Evolutionary conservation across 1,140 invertebrate species (phyloP), one percentile per base, ranked within the genome.

Genomic region (Caenorhabditis brenneri): DNA sequence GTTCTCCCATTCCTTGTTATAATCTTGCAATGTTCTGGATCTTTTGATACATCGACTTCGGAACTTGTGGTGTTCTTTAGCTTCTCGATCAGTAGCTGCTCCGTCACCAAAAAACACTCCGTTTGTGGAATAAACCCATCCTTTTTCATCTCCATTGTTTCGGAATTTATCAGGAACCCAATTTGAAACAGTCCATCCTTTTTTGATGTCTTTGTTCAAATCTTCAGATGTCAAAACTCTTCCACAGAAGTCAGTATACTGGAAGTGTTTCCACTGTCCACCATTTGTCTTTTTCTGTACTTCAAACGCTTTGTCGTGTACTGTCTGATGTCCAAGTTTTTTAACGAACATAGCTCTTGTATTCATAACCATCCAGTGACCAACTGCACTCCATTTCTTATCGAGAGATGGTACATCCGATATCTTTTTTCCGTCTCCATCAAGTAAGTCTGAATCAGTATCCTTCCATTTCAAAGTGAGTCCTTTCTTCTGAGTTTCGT

Each of bases 261-360:
- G 58, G n/a, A 74, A n/a, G 24, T 46, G 82, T 2, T 58, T 74
- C 88, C 88, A 88, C 29, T 81, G 58, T 15, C 83, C 49, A 5
- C 48, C n/a, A 5, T 42, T 46, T 4, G 39, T 24, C 51, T 87
- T 88, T 74, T 88, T 81, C 36, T 88, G 81, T 1, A 88, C 24
- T 86, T 88, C 87, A 22, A 88, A 88, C 19, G 39, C 86, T 82
- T 89, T 87, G 46, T 88, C 87, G 24, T 88, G 80, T 24, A 87
- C 78, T 48, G 80, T 84, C n/a, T 60, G 24, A 27, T 81, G 46
- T 27, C 87, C 87, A 2, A 84, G 82, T 65, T 88, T 84, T 24
- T 87, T 84, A 33, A 88, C 87, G 53, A 84, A 88, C 87, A 89
- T 88, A 27, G 89, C 88, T 49, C 89, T 87, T 6, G 55, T 60